Evolutionary conservation across 1,140 invertebrate species (phyloP), one percentile per base, ranked within the genome.

Genomic region (Aphelinus atriplicis): DNA sequence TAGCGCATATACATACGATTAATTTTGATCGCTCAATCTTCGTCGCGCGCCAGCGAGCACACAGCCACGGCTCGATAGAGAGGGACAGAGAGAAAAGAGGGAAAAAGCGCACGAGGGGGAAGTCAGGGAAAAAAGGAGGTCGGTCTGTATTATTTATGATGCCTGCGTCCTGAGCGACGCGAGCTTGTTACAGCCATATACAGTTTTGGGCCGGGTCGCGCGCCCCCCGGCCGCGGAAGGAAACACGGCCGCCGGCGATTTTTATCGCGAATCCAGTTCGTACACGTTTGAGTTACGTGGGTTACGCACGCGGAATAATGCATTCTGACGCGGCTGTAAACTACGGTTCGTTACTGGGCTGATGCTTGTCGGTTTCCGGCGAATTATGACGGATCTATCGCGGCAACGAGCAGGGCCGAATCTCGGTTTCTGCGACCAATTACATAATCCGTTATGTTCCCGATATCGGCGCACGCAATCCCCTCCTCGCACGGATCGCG

Each of bases 211-310:
- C 51, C 61, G 61, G 56, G 63, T 71, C 42, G 61, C 9, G 46
- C 66, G 66, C 26, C 26, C 26, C 26, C 26, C 26, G 26, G 26
- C 26, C 26, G 26, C 57, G 62, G 69, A 72, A 77, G 51, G 57
- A 71, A 76, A 76, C 48, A 71, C 42, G 69, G 61, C 43, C 61
- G 51, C 74, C 9, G 9, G 55, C 62, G 53, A 71, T 75, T 71
- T 57, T 60, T 71, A 76, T 71, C 48, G 56, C 26, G 61, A 76
- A 51, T 67, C 55, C 62, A 53, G 3, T 63, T 62, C 57, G 57
- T 58, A 9, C 57, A 6, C 57, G 10, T 5, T n/a, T 43, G 46
- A 42, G 2, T 2, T 7, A 1, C 50, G 65, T 42, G 62, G 50
- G 9, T 5, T 10, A 68, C 58, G 26, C 58, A 46, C 48, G 1